Evolutionary conservation across 2,888 invertebrate genomes (phyloP).

Genomic region (Apotomis capreana): DNA sequence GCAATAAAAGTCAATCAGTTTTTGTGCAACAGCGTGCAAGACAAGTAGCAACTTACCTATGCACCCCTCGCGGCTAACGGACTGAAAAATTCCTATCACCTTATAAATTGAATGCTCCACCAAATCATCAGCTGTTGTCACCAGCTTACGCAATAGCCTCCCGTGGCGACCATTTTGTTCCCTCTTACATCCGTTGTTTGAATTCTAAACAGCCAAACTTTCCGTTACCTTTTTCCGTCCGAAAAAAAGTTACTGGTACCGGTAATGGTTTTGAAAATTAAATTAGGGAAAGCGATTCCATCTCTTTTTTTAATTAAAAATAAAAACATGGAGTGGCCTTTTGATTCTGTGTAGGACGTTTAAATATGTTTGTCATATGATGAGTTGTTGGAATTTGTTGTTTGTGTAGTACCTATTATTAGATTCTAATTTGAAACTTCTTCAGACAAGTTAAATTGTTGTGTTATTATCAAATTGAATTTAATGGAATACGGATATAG

Average conservation of each 20-base stretch:
- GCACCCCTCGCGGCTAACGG: neutral
- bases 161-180: slow-evolving; percentile 65
- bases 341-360: neutral
- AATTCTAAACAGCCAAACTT: slow-evolving; percentile 70
- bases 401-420: neutral
- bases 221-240: slow-evolving; percentile 54
- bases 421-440: neutral
- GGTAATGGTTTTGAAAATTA: slow-evolving; percentile 58
- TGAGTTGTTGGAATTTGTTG: neutral
- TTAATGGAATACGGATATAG: too few relatives aligned
- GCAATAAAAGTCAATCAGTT: neutral
- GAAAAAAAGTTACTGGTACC: slow-evolving; percentile 54
- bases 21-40: neutral
- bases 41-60: neutral
- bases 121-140: slow-evolving; percentile 24
- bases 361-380: slow-evolving; percentile 11
- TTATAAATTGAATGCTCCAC: slow-evolving; percentile 11
- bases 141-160: slow-evolving; percentile 10
- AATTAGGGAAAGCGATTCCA: slow-evolving; percentile 46
- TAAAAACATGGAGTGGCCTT: slow-evolving; percentile 37
- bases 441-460: too few relatives aligned
- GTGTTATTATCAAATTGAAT: too few relatives aligned
- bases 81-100: slow-evolving; percentile 12
- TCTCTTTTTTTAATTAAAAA: slow-evolving; percentile 45
- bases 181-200: slow-evolving; percentile 72